Percentiles rank a stretch among this genome's conserved stretches.
Evolutionary conservation across 30 jellyfish, hydroid and myxozoan genomes (phyloP).

Genomic region (Sanderia malayensis): DNA sequence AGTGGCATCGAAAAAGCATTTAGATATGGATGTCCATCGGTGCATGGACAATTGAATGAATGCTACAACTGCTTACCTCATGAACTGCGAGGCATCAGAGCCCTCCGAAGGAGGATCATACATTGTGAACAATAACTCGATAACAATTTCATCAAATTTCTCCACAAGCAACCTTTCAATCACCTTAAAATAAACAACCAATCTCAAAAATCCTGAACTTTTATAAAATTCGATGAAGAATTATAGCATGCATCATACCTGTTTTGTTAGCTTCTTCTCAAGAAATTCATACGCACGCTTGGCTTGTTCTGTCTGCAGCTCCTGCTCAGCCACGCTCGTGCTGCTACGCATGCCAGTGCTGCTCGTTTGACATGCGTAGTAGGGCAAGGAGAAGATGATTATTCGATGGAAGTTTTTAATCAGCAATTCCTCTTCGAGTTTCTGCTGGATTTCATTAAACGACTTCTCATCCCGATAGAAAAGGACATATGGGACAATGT

Average conservation of each 20-base stretch:
- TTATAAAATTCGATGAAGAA: too few species aligned
- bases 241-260: too few species aligned
- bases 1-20: too few species aligned
- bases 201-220: too few species aligned
- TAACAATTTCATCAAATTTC: conserved; percentile 46
- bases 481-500: conserved; percentile 42
- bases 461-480: conserved; percentile 42
- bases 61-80: conserved; percentile 58
- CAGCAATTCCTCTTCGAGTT: conserved; percentile 28
- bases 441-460: conserved; percentile 38
- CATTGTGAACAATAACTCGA: conserved; percentile 45
- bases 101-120: conserved; percentile 65
- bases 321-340: conserved; percentile 18
- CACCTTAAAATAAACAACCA: too few species aligned
- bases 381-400: conserved; percentile 41
- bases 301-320: conserved; percentile 31
- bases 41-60: too few species aligned
- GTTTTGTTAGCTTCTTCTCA: conserved; percentile 49
- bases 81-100: conserved; percentile 65
- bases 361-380: conserved; percentile 51
- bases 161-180: conserved; percentile 44
- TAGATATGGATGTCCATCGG: too few species aligned
- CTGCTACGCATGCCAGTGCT: conserved; percentile 6
- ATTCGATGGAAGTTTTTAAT: conserved; percentile 44
- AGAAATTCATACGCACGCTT: conserved; percentile 55